A percentile compares a stretch with the other conserved stretches of the same genome.
These are phyloP conservation scores for Thamnaconus septentrionalis DNA, from an alignment of 2,113 vertebrate species.

Conservation along the genomic window DNA sequence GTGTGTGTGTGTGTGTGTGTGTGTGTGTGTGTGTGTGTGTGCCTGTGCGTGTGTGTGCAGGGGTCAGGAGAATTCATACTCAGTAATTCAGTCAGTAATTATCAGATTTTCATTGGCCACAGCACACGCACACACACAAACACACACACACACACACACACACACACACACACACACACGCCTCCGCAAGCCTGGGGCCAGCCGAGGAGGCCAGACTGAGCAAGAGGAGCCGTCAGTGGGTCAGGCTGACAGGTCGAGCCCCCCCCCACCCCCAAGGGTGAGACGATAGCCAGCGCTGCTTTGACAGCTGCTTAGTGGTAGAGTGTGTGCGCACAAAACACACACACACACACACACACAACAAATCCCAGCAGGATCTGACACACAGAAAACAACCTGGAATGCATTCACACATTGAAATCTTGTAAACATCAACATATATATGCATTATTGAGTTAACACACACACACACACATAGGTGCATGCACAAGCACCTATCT, in stretches of 20 bases:
- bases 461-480: no score
- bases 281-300: conserved; percentile 56
- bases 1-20: no score
- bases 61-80: conserved; percentile 42
- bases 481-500: no score
- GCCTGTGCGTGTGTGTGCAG: conserved; percentile 16
- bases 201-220: conserved; percentile 22
- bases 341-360: no score
- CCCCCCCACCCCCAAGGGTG: conserved; percentile 39
- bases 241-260: conserved; percentile 44
- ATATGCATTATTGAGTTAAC: background rate
- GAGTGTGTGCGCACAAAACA: background rate
- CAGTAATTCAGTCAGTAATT: conserved; percentile 67
- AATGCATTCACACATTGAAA: conserved; percentile 1
- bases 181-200: conserved; percentile 27
- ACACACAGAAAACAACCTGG: conserved; percentile 2
- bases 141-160: conserved; percentile 2
- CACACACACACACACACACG: conserved; percentile 24
- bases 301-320: conserved; percentile 59
- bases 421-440: background rate
- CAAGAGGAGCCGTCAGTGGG: conserved; percentile 39
- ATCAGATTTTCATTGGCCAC: conserved; percentile 64
- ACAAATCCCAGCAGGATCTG: background rate
- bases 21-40: no score
- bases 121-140: background rate